Evolutionary conservation across 2,888 invertebrate genomes (phyloP), one percentile per base, ranked within the genome.

Genomic region (Helicoverpa assulta): DNA sequence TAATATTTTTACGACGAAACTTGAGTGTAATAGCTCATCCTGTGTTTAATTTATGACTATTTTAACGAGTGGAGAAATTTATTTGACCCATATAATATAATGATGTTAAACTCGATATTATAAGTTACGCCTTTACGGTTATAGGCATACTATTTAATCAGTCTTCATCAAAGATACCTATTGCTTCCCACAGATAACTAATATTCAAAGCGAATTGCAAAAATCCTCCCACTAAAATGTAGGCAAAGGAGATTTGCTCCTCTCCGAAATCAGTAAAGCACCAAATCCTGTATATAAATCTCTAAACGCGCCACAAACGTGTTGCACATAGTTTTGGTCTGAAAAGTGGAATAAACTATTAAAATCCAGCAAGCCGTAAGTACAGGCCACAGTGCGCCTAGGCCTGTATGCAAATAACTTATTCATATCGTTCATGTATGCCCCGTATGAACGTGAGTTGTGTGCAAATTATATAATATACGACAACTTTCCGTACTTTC

Each of bases 351-450:
- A 85, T 89, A 85, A 89, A 87, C 85, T 89, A 89, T 90, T 89
- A 88, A 90, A 89, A 89, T 86, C 81, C 78, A 81, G 78, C 72
- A 82, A 58, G 77, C 67, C 72, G 77, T 70, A 73, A 69, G 78
- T 78, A 76, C 76, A 82, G 76, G 73, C 76, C 80, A 70, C 78
- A 68, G 70, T 69, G 71, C 72, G 78, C 71, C 87, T 87, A 89
- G 86, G 86, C 82, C 78, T 85, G 83, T 88, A 85, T 80, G 84
- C 76, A 80, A 82, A 90, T 92, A 89, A 90, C 87, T 90, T 91
- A 92, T 91, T 91, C 91, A 91, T 87, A 86, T 80, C 88, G 87
- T 88, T 88, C 88, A 83, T 86, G 82, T 75, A 59, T 75, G 75
- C 61, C 85, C 84, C 76, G 77, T 75, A 80, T 76, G 82, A 77